Evolutionary conservation across 2,113 vertebrate genomes (phyloP).

Genomic region (Phoenicopterus ruber): DNA sequence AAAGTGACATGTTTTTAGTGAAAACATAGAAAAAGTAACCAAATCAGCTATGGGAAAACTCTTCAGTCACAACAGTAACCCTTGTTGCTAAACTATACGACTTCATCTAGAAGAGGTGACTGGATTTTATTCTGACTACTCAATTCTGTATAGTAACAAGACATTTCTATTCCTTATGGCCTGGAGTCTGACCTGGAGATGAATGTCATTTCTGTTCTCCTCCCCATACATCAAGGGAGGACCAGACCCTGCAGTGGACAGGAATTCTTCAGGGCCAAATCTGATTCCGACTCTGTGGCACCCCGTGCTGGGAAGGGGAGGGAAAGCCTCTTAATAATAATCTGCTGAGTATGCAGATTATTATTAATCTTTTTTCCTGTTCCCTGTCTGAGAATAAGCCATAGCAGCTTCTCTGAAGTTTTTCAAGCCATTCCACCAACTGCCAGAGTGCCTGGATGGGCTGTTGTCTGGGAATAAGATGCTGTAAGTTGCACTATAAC

Average conservation of each 20-base stretch:
- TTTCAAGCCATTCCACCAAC: not conserved
- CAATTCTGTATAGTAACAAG: too few relatives aligned
- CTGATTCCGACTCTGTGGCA: too few relatives aligned
- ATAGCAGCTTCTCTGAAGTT: not conserved
- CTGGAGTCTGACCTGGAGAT: not conserved
- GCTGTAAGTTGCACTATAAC: not conserved
- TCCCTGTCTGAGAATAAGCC: not conserved
- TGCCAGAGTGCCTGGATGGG: not conserved
- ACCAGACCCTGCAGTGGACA: fast-evolving
- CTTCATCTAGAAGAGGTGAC: not conserved
- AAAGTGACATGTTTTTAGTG: not conserved
- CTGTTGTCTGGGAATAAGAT: not conserved
- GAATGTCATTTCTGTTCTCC: not conserved
- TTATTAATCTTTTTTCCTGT: not conserved
- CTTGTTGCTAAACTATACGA: not conserved
- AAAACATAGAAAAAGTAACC: not conserved
- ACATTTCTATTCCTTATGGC: not conserved
- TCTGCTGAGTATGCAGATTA: not conserved
- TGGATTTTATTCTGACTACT: not conserved
- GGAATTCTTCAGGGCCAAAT: not conserved
- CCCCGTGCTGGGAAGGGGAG: not conserved
- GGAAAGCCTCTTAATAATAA: too few relatives aligned
- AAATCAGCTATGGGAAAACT: not conserved
- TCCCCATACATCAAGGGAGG: not conserved
- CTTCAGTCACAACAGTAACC: not conserved